phyloP scores from a whole-genome alignment of 2,888 invertebrate species.

The Isoperla grammatica region DNA sequence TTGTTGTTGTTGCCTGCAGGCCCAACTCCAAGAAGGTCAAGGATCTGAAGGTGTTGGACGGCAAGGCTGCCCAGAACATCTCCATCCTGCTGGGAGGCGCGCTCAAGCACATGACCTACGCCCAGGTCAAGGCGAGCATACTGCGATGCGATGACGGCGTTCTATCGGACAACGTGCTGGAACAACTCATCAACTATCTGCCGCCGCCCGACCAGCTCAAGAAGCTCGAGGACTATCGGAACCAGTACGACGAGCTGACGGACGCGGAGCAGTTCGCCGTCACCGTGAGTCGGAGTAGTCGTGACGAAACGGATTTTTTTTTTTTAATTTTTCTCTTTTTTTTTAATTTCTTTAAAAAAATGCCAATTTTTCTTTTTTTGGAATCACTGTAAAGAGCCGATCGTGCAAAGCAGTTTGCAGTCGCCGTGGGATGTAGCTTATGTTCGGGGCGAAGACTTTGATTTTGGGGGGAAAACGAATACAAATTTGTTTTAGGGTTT shows the following conservation, averaged over 20 bases:
- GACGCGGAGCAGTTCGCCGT: constrained; percentile 95
- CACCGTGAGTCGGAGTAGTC: constrained; percentile 57
- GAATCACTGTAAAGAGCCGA: too few species aligned
- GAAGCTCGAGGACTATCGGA: constrained; percentile 72
- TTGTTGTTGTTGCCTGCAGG: constrained; percentile 84
- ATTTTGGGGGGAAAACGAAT: too few species aligned
- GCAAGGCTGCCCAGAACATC: constrained; percentile 91
- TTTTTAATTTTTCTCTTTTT: too few species aligned
- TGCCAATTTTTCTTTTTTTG: too few species aligned
- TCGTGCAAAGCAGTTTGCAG: too few species aligned
- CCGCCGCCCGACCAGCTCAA: constrained; percentile 88
- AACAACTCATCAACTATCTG: constrained; percentile 85
- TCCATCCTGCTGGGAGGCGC: constrained; percentile 77
- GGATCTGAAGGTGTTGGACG: constrained; percentile 86
- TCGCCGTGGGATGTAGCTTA: too few species aligned
- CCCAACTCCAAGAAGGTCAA: constrained; percentile 78
- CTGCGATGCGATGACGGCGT: constrained; percentile 81
- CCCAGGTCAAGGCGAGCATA: constrained; percentile 74
- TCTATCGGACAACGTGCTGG: constrained; percentile 78
- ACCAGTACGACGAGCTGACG: constrained; percentile 70
- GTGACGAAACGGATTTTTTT: too few species aligned
- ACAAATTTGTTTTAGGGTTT: too few species aligned
- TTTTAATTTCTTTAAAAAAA: too few species aligned
- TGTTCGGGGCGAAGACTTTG: too few species aligned
- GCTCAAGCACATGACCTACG: constrained; percentile 76